These are phyloP conservation scores for Hyperoplus immaculatus DNA, from an alignment of 2,797 vertebrate species.

Conservation along the genomic window DNA sequence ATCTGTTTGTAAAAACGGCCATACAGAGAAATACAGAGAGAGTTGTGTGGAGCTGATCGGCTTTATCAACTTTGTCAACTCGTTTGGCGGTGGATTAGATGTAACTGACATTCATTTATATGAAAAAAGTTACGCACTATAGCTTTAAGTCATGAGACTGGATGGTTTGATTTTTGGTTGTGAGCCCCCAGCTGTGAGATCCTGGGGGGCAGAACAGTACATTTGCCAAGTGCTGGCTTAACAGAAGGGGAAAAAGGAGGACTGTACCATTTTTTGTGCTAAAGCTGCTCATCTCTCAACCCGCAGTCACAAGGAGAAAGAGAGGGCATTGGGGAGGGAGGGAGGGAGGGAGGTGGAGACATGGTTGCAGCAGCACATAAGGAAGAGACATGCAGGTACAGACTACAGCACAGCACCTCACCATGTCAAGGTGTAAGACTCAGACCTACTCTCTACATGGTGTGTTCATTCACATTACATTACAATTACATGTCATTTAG, in stretches of 20 bases:
- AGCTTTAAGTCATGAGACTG: background rate
- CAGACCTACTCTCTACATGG: conserved; percentile 24
- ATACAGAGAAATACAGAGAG: too few species aligned
- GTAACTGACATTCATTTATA: too few species aligned
- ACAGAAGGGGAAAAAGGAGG: conserved; percentile 23
- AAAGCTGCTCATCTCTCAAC: conserved; percentile 68
- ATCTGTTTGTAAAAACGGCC: too few species aligned
- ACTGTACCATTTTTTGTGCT: conserved; percentile 69
- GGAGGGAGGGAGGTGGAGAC: conserved; percentile 52
- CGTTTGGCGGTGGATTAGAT: too few species aligned
- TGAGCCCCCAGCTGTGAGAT: conserved; percentile 1
- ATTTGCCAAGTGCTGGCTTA: conserved; percentile 3
- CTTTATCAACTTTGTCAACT: too few species aligned
- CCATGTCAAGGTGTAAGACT: conserved; percentile 57
- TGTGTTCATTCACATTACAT: conserved; percentile 50
- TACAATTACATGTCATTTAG: too few species aligned
- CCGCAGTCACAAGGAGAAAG: conserved; percentile 82
- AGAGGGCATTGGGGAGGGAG: conserved; percentile 71
- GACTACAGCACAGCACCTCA: conserved; percentile 58
- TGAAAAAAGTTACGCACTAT: too few species aligned
- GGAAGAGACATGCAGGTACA: conserved; percentile 46
- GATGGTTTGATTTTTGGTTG: conserved; percentile 4
- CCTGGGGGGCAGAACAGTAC: background rate
- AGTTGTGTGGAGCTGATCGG: too few species aligned
- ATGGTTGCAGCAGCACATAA: conserved; percentile 72